phyloP scores from a whole-genome alignment of 2,113 vertebrate genomes.

The Callocephalon fimbriatum region DNA sequence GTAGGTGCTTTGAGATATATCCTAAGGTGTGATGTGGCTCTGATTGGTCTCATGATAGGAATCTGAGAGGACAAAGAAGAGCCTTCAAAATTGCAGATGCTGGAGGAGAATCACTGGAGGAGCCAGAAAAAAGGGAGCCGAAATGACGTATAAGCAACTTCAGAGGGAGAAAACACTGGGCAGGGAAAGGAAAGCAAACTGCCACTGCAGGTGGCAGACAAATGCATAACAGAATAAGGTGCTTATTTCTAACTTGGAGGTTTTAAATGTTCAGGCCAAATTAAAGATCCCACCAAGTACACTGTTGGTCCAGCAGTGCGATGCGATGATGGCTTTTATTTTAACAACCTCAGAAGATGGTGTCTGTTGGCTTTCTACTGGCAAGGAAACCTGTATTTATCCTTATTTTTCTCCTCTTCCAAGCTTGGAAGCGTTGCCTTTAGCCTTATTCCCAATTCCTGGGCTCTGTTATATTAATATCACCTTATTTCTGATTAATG shows the following conservation, averaged over 20 bases:
- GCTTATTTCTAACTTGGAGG: neutral
- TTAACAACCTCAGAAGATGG: conserved; percentile 43
- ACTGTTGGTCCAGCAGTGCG: conserved; percentile 20
- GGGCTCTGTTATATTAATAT: conserved; percentile 46
- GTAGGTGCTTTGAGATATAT: neutral
- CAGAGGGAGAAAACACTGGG: neutral
- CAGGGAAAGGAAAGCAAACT: neutral
- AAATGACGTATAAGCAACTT: neutral
- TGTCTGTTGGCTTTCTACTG: conserved; percentile 40
- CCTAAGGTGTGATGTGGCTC: neutral
- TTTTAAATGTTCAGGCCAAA: conserved; percentile 43
- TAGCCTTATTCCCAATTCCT: conserved; percentile 59
- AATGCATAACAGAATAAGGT: neutral
- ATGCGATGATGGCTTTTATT: conserved; percentile 1
- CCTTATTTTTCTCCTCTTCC: neutral
- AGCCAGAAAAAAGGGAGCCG: neutral
- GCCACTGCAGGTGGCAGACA: neutral
- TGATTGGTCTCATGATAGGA: neutral
- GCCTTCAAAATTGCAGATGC: neutral
- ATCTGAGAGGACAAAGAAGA: neutral
- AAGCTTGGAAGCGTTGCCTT: conserved; percentile 17
- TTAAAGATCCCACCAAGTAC: conserved; percentile 21
- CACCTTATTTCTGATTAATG: conserved; percentile 60
- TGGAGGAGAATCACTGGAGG: neutral
- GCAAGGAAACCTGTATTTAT: conserved; percentile 1